Conservation (phyloP, 2,797 vertebrate genomes). For the Cyprinella venusta region DNA sequence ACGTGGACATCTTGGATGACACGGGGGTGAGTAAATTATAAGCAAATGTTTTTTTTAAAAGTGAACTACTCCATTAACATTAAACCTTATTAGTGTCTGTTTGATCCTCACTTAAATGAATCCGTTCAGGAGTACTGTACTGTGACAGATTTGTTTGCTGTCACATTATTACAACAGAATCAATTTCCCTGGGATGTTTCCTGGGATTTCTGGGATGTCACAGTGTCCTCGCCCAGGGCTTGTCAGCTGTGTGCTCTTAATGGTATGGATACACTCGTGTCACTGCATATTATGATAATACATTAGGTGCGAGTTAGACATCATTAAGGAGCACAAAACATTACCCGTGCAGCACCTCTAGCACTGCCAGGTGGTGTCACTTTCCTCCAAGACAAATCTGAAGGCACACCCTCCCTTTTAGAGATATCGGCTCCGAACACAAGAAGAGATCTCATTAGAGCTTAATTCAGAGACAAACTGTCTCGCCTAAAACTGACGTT, state of each 20-base stretch:
- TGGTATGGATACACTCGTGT: conserved; percentile 5
- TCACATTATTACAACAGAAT: conserved; percentile 13
- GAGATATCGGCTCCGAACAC: conserved; percentile 47
- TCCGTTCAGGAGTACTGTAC: neutral
- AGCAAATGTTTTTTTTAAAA: no score
- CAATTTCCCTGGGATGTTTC: neutral
- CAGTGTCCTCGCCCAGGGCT: neutral
- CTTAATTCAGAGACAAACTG: conserved; percentile 67
- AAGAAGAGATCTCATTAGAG: conserved; percentile 62
- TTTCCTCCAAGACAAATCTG: conserved; percentile 50
- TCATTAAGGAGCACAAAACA: conserved; percentile 33
- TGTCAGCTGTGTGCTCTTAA: conserved; percentile 10
- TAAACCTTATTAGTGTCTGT: neutral
- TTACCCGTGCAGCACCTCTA: conserved; percentile 46
- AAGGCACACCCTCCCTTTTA: conserved; percentile 54
- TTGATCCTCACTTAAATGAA: neutral
- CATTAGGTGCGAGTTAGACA: conserved; percentile 32
- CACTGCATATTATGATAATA: conserved; percentile 38
- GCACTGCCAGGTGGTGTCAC: conserved; percentile 56
- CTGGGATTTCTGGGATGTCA: conserved; percentile 10
- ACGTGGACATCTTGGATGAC: no score
- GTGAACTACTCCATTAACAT: neutral
- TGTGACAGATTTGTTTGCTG: neutral
- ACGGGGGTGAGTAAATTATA: no score
- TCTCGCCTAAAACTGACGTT: conserved; percentile 55